Percentiles rank a stretch among this genome's conserved stretches.
Conservation (phyloP, 2,113 vertebrate genomes). For the Jacana jacana region DNA sequence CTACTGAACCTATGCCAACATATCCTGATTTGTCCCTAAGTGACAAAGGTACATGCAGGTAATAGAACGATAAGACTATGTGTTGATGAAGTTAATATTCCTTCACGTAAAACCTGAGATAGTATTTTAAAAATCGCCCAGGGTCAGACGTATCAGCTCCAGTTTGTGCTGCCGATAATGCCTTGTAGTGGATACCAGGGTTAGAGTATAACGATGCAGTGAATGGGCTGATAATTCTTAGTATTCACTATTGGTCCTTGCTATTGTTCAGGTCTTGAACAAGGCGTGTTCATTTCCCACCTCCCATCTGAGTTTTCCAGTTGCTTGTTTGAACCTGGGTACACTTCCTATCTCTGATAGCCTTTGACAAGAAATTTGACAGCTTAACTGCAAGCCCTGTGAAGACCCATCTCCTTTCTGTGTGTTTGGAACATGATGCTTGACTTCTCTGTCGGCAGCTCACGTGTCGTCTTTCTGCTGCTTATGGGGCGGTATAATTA, state of each 20-base stretch:
- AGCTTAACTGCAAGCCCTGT: background rate
- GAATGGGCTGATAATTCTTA: background rate
- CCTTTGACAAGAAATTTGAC: background rate
- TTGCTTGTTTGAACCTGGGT: background rate
- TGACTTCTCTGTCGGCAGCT: background rate
- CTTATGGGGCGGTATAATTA: background rate
- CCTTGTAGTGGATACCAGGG: too few relatives aligned
- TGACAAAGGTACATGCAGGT: background rate
- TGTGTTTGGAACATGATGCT: background rate
- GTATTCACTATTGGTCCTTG: background rate
- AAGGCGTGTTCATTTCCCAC: background rate
- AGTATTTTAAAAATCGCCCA: rapidly evolving
- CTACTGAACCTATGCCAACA: background rate
- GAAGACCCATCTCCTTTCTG: background rate
- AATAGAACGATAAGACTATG: background rate
- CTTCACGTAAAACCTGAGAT: background rate
- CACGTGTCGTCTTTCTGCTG: rapidly evolving
- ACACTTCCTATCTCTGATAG: background rate
- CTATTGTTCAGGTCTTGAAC: background rate
- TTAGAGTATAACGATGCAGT: background rate
- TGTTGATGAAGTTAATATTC: background rate
- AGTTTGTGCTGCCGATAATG: background rate
- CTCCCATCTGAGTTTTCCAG: background rate
- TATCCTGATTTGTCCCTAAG: background rate
- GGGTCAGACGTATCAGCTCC: background rate